Evolutionary conservation across 2,797 vertebrate genomes (phyloP).

Genomic region (Erethizon dorsatum): DNA sequence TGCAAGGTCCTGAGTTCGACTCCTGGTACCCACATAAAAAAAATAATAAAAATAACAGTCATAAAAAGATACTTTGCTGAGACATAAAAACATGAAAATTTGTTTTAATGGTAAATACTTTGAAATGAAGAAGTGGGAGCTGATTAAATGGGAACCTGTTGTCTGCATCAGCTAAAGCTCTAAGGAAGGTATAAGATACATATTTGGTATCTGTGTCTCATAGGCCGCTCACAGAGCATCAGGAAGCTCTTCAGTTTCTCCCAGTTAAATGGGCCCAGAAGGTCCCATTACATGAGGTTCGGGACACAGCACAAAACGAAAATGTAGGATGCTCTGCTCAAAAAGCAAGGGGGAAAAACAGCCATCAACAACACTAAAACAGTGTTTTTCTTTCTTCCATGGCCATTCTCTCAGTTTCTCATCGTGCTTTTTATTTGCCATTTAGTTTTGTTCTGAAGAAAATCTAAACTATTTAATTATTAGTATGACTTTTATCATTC

Average conservation of each 20-base stretch:
- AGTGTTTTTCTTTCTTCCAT: neutral
- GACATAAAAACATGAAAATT: neutral
- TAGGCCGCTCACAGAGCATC: neutral
- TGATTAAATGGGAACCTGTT: slow-evolving; percentile 7
- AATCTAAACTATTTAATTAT: slow-evolving; percentile 47
- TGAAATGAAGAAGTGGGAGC: neutral
- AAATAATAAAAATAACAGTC: neutral
- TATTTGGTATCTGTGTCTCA: neutral
- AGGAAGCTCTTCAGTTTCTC: neutral
- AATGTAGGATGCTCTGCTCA: neutral
- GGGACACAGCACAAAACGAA: neutral
- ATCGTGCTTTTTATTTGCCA: neutral
- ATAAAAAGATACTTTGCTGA: slow-evolving; percentile 17
- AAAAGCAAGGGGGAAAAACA: neutral
- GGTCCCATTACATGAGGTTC: neutral
- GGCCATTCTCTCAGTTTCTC: neutral
- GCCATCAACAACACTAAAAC: neutral
- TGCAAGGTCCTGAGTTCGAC: too few species aligned
- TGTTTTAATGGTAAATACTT: slow-evolving; percentile 37
- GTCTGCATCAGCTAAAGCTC: neutral
- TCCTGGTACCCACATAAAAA: too few species aligned
- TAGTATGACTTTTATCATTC: neutral
- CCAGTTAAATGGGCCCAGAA: neutral
- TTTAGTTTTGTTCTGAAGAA: slow-evolving; percentile 38
- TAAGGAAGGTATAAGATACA: neutral